phyloP scores from a whole-genome alignment of 2,888 invertebrate genomes.

The Noctua pronuba region DNA sequence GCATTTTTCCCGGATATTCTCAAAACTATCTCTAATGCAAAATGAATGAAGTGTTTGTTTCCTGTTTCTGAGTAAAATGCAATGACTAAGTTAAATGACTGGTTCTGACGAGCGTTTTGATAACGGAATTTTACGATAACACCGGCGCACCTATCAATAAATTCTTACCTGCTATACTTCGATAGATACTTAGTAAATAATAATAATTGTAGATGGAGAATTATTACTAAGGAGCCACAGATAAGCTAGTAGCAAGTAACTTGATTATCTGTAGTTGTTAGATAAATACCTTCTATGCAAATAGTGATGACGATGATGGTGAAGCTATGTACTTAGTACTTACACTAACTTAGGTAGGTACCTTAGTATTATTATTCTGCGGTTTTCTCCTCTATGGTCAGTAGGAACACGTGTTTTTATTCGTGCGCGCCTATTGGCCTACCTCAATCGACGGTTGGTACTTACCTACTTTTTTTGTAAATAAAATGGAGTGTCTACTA shows the following conservation, averaged over 20 bases:
- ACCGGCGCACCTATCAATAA: constrained; percentile 59
- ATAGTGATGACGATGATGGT: not conserved
- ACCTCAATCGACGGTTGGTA: constrained; percentile 4
- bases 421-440: not conserved
- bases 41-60: constrained; percentile 47
- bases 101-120: constrained; percentile 60
- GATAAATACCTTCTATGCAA: constrained; percentile 1
- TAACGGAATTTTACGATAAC: constrained; percentile 67
- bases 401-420: constrained; percentile 23
- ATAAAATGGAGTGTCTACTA: not conserved
- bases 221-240: constrained; percentile 17
- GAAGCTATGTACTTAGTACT: not conserved
- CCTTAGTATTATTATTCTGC: not conserved
- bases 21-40: not conserved
- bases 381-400: not conserved
- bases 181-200: constrained; percentile 40
- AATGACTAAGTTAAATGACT: constrained; percentile 65
- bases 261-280: constrained; percentile 3
- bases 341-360: not conserved
- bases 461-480: not conserved
- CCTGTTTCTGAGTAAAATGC: constrained; percentile 66
- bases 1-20: constrained; percentile 6
- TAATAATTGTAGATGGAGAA: constrained; percentile 22
- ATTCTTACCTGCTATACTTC: constrained; percentile 43
- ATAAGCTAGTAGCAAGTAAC: constrained; percentile 17